Conservation (phyloP, 2,888 invertebrate species). For the Palloptera scutellata region DNA sequence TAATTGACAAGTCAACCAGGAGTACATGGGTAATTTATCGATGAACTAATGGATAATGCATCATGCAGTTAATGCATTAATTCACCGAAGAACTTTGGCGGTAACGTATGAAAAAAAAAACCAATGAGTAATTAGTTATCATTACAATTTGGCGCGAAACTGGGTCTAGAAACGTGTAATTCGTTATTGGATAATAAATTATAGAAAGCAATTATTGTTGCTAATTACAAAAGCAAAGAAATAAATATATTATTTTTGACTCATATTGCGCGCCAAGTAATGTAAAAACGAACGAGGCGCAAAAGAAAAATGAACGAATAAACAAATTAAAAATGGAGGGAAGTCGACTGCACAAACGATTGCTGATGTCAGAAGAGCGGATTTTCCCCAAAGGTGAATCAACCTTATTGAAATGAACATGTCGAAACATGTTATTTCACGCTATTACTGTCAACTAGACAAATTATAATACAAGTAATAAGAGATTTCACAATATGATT, state of each 20-base stretch:
- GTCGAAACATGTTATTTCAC: constrained; percentile 15
- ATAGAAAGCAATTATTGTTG: background rate
- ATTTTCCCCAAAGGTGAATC: too few species aligned
- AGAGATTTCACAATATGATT: too few species aligned
- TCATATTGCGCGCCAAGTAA: too few species aligned
- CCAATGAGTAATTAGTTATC: too few species aligned
- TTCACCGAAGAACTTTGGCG: too few species aligned
- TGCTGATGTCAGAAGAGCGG: too few species aligned
- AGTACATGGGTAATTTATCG: too few species aligned
- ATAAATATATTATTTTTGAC: background rate
- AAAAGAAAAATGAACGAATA: background rate
- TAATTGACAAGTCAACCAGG: constrained; percentile 2
- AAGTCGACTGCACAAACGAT: background rate
- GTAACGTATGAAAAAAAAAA: too few species aligned
- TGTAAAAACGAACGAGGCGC: background rate
- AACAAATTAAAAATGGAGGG: constrained; percentile 11
- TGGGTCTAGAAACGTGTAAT: background rate
- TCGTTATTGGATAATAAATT: constrained; percentile 10
- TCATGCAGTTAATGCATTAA: too few species aligned
- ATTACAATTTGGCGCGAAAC: constrained; percentile 1
- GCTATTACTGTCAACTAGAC: too few species aligned
- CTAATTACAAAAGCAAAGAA: constrained; percentile 3
- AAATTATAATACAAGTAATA: too few species aligned
- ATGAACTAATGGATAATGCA: too few species aligned
- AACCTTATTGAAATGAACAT: constrained; percentile 6